Conservation (phyloP, 2,888 invertebrate genomes). For the Acanthosoma haemorrhoidale region DNA sequence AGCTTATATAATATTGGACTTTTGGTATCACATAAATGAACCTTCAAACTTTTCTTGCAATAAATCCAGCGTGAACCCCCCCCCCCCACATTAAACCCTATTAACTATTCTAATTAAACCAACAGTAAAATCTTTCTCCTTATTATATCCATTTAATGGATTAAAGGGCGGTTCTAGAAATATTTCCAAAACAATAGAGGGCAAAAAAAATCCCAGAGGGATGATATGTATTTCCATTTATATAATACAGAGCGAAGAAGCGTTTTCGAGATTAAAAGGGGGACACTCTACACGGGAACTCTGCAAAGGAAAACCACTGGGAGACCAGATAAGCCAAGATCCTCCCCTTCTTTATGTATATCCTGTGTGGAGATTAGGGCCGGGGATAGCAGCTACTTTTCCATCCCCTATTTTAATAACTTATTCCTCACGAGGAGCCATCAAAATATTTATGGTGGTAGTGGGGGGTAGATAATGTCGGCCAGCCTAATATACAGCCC, state of each 20-base stretch:
- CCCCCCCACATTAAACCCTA: too few species aligned
- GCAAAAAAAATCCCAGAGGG: background rate
- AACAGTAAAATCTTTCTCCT: too few species aligned
- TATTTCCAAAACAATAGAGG: background rate
- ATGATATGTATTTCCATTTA: background rate
- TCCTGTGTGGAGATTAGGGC: background rate
- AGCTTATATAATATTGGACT: too few species aligned
- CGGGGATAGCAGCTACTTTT: background rate
- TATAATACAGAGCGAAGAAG: background rate
- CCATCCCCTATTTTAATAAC: background rate
- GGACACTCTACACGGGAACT: too few species aligned
- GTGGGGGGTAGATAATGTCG: too few species aligned
- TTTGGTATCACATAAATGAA: too few species aligned
- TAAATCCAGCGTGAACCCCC: too few species aligned
- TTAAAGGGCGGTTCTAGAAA: background rate
- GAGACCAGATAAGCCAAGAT: background rate
- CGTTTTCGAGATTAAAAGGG: background rate
- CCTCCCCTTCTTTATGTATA: conserved; percentile 10
- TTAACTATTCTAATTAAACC: too few species aligned
- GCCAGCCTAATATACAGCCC: background rate
- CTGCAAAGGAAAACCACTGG: background rate
- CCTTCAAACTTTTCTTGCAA: too few species aligned
- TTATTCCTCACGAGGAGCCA: background rate
- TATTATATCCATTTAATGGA: too few species aligned
- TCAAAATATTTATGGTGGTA: background rate